Evolutionary conservation across 2,113 vertebrate genomes (phyloP).

Genomic region (Ophthalmolycus amberensis): DNA sequence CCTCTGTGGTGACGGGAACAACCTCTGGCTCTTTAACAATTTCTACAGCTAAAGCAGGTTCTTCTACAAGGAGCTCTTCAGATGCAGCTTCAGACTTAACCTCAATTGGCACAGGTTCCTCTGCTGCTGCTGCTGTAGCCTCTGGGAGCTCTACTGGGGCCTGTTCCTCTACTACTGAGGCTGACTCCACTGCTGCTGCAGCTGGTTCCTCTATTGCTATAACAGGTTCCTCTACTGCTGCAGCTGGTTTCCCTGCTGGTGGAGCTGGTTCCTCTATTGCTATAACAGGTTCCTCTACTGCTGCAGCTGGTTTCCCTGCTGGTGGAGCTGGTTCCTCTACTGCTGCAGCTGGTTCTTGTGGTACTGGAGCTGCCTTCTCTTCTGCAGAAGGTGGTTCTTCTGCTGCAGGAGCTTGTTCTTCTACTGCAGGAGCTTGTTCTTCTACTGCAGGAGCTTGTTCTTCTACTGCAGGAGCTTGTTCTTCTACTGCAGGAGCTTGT

Average conservation of each 20-base stretch:
- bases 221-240: not conserved
- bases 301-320: not conserved
- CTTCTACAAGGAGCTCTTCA: slow-evolving; percentile 46
- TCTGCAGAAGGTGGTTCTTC: slow-evolving; percentile 3
- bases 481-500: not conserved
- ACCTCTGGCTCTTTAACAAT: slow-evolving; percentile 39
- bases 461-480: not conserved
- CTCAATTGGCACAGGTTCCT: slow-evolving; percentile 36
- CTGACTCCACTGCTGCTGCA: not conserved
- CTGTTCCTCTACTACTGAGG: not conserved
- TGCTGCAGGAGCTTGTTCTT: not conserved
- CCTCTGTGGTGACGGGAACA: slow-evolving; percentile 15
- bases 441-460: not conserved
- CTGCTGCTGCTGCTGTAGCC: slow-evolving; percentile 4
- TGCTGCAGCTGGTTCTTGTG: not conserved
- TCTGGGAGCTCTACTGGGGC: slow-evolving; percentile 17
- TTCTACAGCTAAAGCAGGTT: slow-evolving; percentile 33
- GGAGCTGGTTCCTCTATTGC: not conserved
- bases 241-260: not conserved
- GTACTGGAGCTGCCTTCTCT: not conserved
- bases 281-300: not conserved
- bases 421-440: not conserved
- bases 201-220: not conserved
- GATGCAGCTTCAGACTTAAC: slow-evolving; percentile 35
- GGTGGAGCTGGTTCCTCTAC: not conserved